A percentile compares a stretch with the other conserved stretches of the same genome.
These are phyloP conservation scores for Drosophila eohydei DNA, from an alignment of 2,888 invertebrate genomes.

Conservation along the genomic window DNA sequence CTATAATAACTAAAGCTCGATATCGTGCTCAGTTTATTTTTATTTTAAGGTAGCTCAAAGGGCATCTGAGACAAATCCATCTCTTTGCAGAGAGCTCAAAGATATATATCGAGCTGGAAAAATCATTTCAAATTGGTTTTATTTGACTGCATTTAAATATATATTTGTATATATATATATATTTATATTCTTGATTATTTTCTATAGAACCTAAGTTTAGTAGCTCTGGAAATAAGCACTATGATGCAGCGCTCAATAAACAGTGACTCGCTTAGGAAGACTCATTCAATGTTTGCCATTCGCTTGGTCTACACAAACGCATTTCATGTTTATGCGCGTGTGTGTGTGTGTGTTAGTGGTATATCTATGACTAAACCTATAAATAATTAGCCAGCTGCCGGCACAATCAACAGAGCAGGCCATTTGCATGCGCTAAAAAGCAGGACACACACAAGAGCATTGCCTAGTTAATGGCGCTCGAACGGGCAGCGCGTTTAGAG, in stretches of 20 bases:
- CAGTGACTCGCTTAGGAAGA: neutral
- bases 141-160: neutral
- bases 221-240: no score
- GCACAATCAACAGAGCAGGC: slow-evolving; percentile 50
- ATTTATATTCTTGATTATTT: no score
- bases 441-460: slow-evolving; percentile 34
- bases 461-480: slow-evolving; percentile 72
- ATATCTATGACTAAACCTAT: slow-evolving; percentile 45
- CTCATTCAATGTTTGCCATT: neutral
- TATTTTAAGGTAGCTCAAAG: no score
- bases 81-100: no score
- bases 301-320: neutral
- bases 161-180: no score
- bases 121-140: neutral
- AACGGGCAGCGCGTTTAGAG: slow-evolving; percentile 5
- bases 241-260: neutral
- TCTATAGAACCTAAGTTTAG: no score
- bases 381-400: slow-evolving; percentile 69
- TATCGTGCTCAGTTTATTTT: no score
- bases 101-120: neutral
- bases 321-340: neutral
- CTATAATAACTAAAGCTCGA: no score
- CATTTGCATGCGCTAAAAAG: slow-evolving; percentile 71
- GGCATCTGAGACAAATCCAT: no score
- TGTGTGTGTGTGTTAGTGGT: neutral